Evolutionary conservation across 2,888 invertebrate species (phyloP).

Genomic region (Ametastegia equiseti): DNA sequence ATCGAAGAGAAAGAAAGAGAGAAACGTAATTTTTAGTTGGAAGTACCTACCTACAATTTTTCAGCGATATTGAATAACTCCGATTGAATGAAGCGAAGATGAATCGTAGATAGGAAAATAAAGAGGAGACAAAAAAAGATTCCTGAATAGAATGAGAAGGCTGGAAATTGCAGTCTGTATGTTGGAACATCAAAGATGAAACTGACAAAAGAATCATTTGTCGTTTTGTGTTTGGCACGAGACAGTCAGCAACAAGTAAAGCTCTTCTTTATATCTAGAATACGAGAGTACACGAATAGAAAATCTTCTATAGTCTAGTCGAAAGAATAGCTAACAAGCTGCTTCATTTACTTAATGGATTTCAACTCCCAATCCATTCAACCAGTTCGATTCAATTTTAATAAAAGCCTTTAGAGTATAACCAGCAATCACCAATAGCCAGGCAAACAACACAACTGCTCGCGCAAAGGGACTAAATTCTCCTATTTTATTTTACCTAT

Average conservation of each 20-base stretch:
- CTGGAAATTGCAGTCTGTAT: neutral
- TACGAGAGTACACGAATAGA: neutral
- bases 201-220: conserved; percentile 3
- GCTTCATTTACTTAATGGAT: conserved; percentile 32
- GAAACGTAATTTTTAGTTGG: neutral
- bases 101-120: too few relatives aligned
- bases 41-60: neutral
- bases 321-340: neutral
- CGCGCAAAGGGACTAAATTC: neutral
- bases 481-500: neutral
- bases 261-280: neutral
- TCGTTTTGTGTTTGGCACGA: neutral
- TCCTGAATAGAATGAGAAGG: neutral
- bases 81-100: neutral
- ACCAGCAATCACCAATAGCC: conserved; percentile 6
- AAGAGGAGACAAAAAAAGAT: neutral
- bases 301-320: neutral
- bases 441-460: conserved; percentile 1
- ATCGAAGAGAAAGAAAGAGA: too few relatives aligned
- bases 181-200: neutral
- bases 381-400: conserved; percentile 33
- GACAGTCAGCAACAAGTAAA: conserved; percentile 6
- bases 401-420: conserved; percentile 28
- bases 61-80: neutral
- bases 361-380: conserved; percentile 14